These are phyloP conservation scores for Raja brachyura DNA, from an alignment of 2,113 vertebrate species.

Conservation along the genomic window DNA sequence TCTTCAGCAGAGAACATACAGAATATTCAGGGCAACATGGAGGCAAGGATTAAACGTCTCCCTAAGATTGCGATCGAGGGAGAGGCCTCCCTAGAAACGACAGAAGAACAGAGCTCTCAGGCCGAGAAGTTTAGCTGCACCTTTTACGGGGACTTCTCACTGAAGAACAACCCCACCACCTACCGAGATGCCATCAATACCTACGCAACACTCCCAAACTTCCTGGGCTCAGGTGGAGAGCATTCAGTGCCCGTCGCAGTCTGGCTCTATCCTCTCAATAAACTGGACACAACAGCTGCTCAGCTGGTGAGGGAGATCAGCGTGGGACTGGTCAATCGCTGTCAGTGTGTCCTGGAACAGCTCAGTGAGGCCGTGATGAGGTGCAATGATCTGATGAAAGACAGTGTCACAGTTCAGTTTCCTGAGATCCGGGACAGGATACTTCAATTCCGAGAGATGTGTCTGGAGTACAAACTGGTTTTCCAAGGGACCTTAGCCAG, in stretches of 20 bases:
- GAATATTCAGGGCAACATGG: constrained; percentile 44
- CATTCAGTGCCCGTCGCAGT: constrained; percentile 51
- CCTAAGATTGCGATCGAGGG: neutral
- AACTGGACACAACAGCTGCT: constrained; percentile 47
- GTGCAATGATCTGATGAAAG: constrained; percentile 46
- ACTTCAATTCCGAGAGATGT: constrained; percentile 40
- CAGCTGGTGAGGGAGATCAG: constrained; percentile 47
- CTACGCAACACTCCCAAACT: constrained; percentile 46
- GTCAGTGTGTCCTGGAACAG: constrained; percentile 43
- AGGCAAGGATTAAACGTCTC: constrained; percentile 35
- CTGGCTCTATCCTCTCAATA: constrained; percentile 51
- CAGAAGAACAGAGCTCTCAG: neutral
- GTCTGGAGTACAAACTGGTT: constrained; percentile 12
- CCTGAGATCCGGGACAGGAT: constrained; percentile 45
- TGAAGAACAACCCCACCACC: constrained; percentile 41
- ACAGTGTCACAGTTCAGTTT: constrained; percentile 40
- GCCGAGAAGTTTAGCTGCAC: constrained; percentile 47
- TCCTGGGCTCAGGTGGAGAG: constrained; percentile 43
- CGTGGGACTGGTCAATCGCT: constrained; percentile 29
- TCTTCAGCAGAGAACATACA: constrained; percentile 43
- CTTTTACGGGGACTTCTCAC: constrained; percentile 50
- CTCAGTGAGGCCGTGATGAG: constrained; percentile 42
- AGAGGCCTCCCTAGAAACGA: neutral
- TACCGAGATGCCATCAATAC: constrained; percentile 48
- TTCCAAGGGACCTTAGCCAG: too few species aligned